These are phyloP conservation scores for Penaeus japonicus DNA, from an alignment of 1,140 invertebrate genomes.

Conservation along the genomic window DNA sequence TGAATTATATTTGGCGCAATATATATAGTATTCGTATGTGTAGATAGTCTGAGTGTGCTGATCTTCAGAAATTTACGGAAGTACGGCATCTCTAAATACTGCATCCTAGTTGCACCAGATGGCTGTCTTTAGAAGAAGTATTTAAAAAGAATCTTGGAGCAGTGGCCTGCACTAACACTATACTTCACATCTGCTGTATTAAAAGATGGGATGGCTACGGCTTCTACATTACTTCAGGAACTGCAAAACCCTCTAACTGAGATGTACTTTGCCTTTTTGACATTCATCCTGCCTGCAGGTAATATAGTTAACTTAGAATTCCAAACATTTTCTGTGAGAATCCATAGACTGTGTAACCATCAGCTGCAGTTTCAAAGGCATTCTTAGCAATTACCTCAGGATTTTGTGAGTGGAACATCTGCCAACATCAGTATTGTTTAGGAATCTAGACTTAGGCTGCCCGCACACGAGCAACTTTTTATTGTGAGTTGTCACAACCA, in stretches of 20 bases:
- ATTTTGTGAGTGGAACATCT: no score
- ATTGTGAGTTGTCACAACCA: no score
- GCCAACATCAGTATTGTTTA: no score
- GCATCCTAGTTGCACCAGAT: conserved; percentile 31
- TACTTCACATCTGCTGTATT: conserved; percentile 42
- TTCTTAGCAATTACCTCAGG: no score
- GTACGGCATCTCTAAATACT: conserved; percentile 21
- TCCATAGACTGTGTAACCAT: conserved; percentile 39
- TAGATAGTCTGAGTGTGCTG: conserved; percentile 32
- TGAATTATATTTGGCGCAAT: no score
- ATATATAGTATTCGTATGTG: no score
- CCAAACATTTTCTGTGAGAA: conserved; percentile 10
- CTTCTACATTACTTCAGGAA: conserved; percentile 27
- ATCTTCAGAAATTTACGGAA: conserved; percentile 50
- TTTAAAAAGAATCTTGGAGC: conserved; percentile 52
- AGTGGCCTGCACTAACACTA: conserved; percentile 48
- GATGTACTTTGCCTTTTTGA: conserved; percentile 43
- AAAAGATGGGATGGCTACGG: conserved; percentile 26
- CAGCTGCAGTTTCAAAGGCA: no score
- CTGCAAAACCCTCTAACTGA: conserved; percentile 26
- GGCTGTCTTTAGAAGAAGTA: conserved; percentile 49
- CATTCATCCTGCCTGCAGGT: conserved; percentile 19
- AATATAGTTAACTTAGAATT: conserved; percentile 42
- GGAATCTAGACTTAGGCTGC: no score
- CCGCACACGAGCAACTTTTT: no score